Evolutionary conservation across 2,113 vertebrate genomes (phyloP), one percentile per base, ranked within the genome.

Genomic region (Eubucco bourcierii): DNA sequence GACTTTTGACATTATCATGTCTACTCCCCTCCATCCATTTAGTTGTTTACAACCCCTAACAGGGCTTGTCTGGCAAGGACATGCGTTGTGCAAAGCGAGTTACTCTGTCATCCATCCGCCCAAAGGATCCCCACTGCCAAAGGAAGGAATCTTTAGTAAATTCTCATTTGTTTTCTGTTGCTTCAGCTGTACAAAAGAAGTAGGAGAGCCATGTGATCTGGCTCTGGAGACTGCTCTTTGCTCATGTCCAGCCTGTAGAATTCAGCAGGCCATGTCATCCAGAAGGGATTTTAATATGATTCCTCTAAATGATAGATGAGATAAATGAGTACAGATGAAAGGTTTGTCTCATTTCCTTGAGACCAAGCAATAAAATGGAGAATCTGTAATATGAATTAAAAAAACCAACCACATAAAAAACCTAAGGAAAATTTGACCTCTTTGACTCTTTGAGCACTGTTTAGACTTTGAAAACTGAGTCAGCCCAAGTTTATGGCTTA

Each of bases 391-490:
- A 56, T 2, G 6, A 90, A 85, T 80, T 60, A 0, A 53, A 47
- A 55, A 55, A 46, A 39, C 20, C 56, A 59, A 13, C 28, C 4
- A 12, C 66, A 14, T 10, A 77, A 33, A 41, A 68, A 82, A 80
- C 8, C 33, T 14, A 15, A 39, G 53, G 65, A 50, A 85, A 82
- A 66, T 60, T 18, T 89, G 56, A 3, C 60, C 37, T 83, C 28
- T 91, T 28, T 88, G 77, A 61, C 55, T 73, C 53, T 47, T 87
- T 65, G 39, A 90, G 37, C 64, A 53, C 59, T 81, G 50, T 91
- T 93, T 72, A 80, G 83, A 34, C 64, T 84, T 91, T 83, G 34
- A 89, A 71, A 93, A 80, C 41, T 37, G 75, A 88, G 70, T 64
- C 84, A 92, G 58, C 37, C 60, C 47, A 80, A 77, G 33, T 91